Evolutionary conservation across 1,140 invertebrate species (phyloP), one percentile per base, ranked within the genome.

Genomic region (Diploscapter pachys): DNA sequence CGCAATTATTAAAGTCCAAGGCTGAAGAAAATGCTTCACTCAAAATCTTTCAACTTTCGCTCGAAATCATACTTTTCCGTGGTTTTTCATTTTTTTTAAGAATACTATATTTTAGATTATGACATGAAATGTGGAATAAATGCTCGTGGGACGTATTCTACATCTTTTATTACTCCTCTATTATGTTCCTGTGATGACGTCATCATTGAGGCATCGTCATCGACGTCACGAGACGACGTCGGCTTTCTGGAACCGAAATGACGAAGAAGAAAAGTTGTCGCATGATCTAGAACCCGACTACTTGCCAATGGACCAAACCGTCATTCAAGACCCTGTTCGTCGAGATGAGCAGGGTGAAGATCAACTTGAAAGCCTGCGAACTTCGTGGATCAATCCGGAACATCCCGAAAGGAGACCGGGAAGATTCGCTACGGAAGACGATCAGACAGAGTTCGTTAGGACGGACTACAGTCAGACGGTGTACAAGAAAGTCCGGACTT

Each of bases 401-500:
- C 65, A 64, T 57, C 65, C 63, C 2, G 63, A 74, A 57, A 54
- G 54, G 62, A 3, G 73, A 5, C 59, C 68, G 62, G 59, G 65
- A 5, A 54, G 72, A 51, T 31, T 54, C 3, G 49, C 54, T 6
- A 66, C n/a, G n/a, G 73, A 74, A n/a, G 73, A 74, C 50, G 73
- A 65, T 13, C 65, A 66, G 48, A 74, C 73, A 5, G 73, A 74
- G 31, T 74, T 74, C 52, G 73, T 74, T n/a, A 50, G 73, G 5
- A 74, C 73, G 4, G 73, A 74, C 52, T 74, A 55, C 4, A 74
- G 63, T 9, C 65, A 74, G 49, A 74, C 63, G 4, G 73, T 66
- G n/a, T 74, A 74, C 53, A 74, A 74, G 66, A 74, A 74, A 63
- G 54, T 74, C 8, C 64, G 73, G 8, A 74, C 73, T 3, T 74